Conservation (phyloP, 2,888 invertebrate species). For the Epirrhoe tristata region DNA sequence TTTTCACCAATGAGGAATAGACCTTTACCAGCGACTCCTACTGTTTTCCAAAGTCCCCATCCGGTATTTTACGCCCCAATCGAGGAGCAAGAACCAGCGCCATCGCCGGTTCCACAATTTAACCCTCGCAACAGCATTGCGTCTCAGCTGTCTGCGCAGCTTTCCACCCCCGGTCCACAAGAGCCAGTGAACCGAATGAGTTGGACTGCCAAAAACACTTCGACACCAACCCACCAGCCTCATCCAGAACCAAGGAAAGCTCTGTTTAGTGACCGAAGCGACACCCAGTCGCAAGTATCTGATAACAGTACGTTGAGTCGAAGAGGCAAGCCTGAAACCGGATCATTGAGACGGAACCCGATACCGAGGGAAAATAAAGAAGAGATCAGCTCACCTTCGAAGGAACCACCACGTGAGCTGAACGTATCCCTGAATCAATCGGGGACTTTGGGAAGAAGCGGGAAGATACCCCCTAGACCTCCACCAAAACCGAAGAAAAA, state of each 20-base stretch:
- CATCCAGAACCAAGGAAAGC: slow-evolving; percentile 77
- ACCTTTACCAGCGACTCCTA: slow-evolving; percentile 87
- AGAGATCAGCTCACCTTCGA: slow-evolving; percentile 69
- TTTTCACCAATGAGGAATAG: slow-evolving; percentile 87
- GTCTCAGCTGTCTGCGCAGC: slow-evolving; percentile 79
- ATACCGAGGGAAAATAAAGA: slow-evolving; percentile 67
- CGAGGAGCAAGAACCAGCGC: slow-evolving; percentile 82
- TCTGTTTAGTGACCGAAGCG: slow-evolving; percentile 70
- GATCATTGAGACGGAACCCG: slow-evolving; percentile 71
- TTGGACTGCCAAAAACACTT: slow-evolving; percentile 81
- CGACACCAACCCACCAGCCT: slow-evolving; percentile 60
- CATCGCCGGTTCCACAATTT: slow-evolving; percentile 78
- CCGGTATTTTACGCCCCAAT: slow-evolving; percentile 81
- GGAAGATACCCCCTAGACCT: slow-evolving; percentile 93
- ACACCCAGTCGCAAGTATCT: slow-evolving; percentile 66
- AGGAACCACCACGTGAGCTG: slow-evolving; percentile 70
- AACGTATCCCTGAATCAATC: slow-evolving; percentile 71
- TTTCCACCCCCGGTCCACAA: slow-evolving; percentile 80
- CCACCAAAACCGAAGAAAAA: slow-evolving; percentile 94
- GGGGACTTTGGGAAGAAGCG: slow-evolving; percentile 78
- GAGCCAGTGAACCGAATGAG: slow-evolving; percentile 82
- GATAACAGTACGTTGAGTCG: slow-evolving; percentile 73
- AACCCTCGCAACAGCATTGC: slow-evolving; percentile 80
- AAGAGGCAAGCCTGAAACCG: slow-evolving; percentile 84
- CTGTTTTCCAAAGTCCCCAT: slow-evolving; percentile 73